A percentile compares a stretch with the other conserved stretches of the same genome.
These are phyloP conservation scores for Nymphalis c-album DNA, from an alignment of 2,888 invertebrate genomes.

Conservation along the genomic window DNA sequence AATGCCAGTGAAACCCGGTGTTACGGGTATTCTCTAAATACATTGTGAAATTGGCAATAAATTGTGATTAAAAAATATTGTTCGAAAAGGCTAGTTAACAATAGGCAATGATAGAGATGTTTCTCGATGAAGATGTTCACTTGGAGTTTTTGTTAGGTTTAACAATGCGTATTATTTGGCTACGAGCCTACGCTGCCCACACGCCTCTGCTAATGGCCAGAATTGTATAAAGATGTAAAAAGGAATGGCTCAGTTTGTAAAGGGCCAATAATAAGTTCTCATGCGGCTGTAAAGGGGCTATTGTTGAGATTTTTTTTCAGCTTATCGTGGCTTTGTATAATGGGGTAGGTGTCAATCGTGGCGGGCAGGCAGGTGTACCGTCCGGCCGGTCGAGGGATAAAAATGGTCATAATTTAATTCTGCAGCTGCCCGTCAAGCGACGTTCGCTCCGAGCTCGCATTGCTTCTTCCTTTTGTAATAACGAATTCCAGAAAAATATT, in stretches of 20 bases:
- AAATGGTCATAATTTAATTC: slow-evolving; percentile 78
- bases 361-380: slow-evolving; percentile 72
- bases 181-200: slow-evolving; percentile 77
- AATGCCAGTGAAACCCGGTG: no score
- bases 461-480: slow-evolving; percentile 66
- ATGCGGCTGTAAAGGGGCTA: slow-evolving; percentile 72
- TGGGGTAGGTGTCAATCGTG: slow-evolving; percentile 79
- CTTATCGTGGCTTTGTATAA: slow-evolving; percentile 65
- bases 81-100: slow-evolving; percentile 61
- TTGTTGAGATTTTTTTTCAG: slow-evolving; percentile 72
- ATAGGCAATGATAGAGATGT: slow-evolving; percentile 62
- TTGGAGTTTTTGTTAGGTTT: slow-evolving; percentile 73
- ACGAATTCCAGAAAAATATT: slow-evolving; percentile 68
- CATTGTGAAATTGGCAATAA: slow-evolving; percentile 78
- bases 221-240: slow-evolving; percentile 79
- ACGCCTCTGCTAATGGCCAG: slow-evolving; percentile 78
- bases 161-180: slow-evolving; percentile 79
- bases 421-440: slow-evolving; percentile 78
- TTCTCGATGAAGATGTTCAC: slow-evolving; percentile 78
- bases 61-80: slow-evolving; percentile 72
- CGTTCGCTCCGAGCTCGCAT: slow-evolving; percentile 65
- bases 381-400: slow-evolving; percentile 62
- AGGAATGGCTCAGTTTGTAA: slow-evolving; percentile 72
- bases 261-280: slow-evolving; percentile 79
- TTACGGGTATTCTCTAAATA: slow-evolving; percentile 53